Percentiles rank a stretch among this genome's conserved stretches.
These are phyloP conservation scores for Clostera curtula DNA, from an alignment of 2,888 invertebrate genomes.

Conservation along the genomic window DNA sequence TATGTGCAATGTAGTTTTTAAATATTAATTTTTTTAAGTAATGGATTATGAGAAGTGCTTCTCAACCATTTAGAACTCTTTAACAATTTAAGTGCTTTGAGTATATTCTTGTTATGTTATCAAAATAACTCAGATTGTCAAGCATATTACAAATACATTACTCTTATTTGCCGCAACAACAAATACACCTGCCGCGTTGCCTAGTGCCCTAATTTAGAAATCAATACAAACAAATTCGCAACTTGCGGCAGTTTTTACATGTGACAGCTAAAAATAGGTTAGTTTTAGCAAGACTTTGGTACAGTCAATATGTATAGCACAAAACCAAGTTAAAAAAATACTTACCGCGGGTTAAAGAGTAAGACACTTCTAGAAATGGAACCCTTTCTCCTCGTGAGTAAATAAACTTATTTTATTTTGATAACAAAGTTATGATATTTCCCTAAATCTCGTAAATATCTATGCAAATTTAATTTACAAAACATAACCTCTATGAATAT, in stretches of 20 bases:
- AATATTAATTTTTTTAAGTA: no score
- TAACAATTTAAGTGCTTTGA: no score
- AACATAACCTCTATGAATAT: constrained; percentile 10
- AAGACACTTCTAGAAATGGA: constrained; percentile 16
- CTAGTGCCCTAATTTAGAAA: constrained; percentile 4
- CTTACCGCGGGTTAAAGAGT: constrained; percentile 15
- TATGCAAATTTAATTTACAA: neutral
- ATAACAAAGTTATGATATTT: neutral
- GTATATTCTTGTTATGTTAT: no score
- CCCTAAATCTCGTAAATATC: constrained; percentile 1
- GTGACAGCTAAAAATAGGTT: constrained; percentile 60
- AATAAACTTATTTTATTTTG: neutral
- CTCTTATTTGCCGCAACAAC: no score
- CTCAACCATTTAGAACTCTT: no score
- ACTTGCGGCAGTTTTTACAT: constrained; percentile 22
- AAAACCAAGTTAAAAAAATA: constrained; percentile 21
- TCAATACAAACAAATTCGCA: constrained; percentile 7
- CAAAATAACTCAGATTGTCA: no score
- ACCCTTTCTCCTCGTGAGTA: constrained; percentile 18
- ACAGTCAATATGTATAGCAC: constrained; percentile 19
- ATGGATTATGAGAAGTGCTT: no score
- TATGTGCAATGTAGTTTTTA: no score
- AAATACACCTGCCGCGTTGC: no score
- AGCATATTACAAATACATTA: no score
- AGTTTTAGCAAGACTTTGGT: constrained; percentile 25